These are phyloP conservation scores for Bos indicus DNA, from an alignment of 2,113 vertebrate species.

Conservation along the genomic window DNA sequence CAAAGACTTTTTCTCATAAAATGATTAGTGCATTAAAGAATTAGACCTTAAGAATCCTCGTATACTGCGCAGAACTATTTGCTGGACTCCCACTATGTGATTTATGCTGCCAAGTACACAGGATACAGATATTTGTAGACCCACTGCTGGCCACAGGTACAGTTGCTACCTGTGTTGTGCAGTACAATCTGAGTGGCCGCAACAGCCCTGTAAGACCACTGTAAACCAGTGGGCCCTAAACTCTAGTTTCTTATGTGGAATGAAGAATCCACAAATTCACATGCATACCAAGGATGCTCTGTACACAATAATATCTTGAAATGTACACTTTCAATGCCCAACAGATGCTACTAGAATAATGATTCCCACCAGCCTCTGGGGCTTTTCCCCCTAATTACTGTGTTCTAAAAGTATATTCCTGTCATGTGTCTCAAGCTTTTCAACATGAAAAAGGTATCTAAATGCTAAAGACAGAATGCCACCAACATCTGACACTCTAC, in stretches of 20 bases:
- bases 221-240: background rate
- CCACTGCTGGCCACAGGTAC: background rate
- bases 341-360: background rate
- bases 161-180: background rate
- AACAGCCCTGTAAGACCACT: background rate
- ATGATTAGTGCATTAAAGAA: background rate
- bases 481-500: background rate
- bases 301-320: background rate
- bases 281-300: background rate
- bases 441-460: constrained; percentile 1
- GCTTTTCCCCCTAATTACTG: background rate
- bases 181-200: background rate
- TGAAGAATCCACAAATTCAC: background rate
- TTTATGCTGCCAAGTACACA: background rate
- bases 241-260: background rate
- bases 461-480: constrained; percentile 15
- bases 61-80: background rate
- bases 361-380: background rate
- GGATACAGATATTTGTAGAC: background rate
- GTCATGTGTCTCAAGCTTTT: background rate
- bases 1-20: background rate
- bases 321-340: background rate
- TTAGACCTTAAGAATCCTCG: background rate
- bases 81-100: background rate
- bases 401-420: background rate